phyloP scores from a whole-genome alignment of 2,113 vertebrate genomes.

The Anarrhichthys ocellatus region DNA sequence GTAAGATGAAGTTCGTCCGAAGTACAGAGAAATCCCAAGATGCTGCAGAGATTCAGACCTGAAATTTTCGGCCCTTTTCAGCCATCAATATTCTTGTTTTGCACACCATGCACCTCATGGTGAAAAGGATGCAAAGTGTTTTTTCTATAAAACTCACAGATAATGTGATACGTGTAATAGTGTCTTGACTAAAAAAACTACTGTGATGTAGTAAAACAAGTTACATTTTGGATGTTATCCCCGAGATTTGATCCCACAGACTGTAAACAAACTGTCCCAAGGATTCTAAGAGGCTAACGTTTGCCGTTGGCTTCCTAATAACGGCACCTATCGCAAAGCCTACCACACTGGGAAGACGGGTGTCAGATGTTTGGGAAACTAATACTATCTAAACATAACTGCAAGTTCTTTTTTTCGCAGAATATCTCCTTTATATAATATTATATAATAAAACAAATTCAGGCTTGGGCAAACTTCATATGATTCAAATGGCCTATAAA shows the following conservation, averaged over 20 bases:
- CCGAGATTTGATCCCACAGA: neutral
- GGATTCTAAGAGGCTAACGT: conserved; percentile 2
- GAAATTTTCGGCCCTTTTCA: neutral
- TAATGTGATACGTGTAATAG: conserved; percentile 9
- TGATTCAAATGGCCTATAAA: neutral
- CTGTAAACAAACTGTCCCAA: neutral
- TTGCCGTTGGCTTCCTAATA: neutral
- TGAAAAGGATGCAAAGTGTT: neutral
- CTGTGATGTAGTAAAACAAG: neutral
- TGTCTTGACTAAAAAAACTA: neutral
- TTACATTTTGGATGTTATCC: neutral
- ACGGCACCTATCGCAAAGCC: neutral
- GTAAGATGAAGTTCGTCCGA: conserved; percentile 2
- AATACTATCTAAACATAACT: neutral
- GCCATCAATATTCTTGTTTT: neutral
- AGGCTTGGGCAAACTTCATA: neutral
- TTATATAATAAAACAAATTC: conserved; percentile 11
- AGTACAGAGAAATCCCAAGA: neutral
- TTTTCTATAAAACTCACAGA: neutral
- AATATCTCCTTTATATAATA: conserved; percentile 17
- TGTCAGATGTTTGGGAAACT: conserved; percentile 28
- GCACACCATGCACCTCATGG: neutral
- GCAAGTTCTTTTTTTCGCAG: conserved; percentile 9
- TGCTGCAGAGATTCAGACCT: conserved; percentile 22
- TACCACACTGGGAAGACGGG: neutral